Base-by-base conservation (phyloP, 2,797 vertebrate genomes). In the Hapalemur alaotrensis region DNA sequence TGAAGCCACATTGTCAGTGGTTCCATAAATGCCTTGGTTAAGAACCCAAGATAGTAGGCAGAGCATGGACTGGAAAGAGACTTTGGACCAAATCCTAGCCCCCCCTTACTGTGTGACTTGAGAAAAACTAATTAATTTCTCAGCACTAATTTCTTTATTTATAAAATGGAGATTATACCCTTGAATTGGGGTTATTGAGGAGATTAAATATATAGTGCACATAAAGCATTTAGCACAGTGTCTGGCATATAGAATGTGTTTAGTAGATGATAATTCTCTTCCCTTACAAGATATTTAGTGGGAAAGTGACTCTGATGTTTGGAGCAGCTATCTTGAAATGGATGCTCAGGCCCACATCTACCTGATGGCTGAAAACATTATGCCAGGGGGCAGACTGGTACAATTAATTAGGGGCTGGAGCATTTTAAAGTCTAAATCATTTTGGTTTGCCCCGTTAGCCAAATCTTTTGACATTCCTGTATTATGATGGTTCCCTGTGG, bases 381-480 rank as follows among this genome's bases (percentile, higher is more conserved):
- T 35, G 12, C 75, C 8, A 79, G 23, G 52, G 65, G 54, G 14
- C 23, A 95, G 54, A 85, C 32, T 78, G 83, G 72, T 78, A 78
- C 67, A 84, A 65, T 78, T 50, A 76, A 93, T 89, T 65, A 35
- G 91, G 35, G 82, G 11, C 54, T 84, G 70, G 80, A 87, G 38
- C 2, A 8, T 84, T 96, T 73, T 48, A 63, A 93, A 91, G 28
- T 72, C 75, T 41, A 79, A 93, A 87, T 87, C 50, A 63, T 93
- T 75, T 57, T 94, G 28, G 93, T 93, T 94, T 72, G 48, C n/a
- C 25, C 82, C 75, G 52, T 81, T 97, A 30, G 48, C 84, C 94
- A 96, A 93, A 91, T 96, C 86, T 93, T 93, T 91, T 90, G 91
- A 90, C 67, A 92, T 20, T 75, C 61, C 35, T 80, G 50, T 63